phyloP scores from a whole-genome alignment of 2,888 invertebrate genomes.

The Lathronympha strigana region DNA sequence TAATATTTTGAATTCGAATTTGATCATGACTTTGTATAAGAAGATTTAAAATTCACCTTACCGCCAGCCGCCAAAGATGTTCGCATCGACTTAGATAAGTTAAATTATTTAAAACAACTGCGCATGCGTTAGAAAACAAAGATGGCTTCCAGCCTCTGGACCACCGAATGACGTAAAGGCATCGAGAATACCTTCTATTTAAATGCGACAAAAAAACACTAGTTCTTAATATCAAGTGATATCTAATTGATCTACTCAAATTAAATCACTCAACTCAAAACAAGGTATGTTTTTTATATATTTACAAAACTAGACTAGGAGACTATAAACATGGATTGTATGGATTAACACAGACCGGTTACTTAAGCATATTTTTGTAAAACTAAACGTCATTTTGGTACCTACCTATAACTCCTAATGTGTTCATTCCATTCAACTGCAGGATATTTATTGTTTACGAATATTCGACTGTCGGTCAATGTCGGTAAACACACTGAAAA shows the following conservation, averaged over 20 bases:
- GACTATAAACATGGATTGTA: background rate
- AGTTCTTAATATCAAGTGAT: no score
- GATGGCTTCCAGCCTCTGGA: conserved; percentile 55
- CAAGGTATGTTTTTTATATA: conserved; percentile 7
- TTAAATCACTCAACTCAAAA: no score
- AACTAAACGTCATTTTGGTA: background rate
- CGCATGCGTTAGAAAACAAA: conserved; percentile 54
- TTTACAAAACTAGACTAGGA: background rate
- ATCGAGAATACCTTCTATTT: background rate
- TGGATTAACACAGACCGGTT: conserved; percentile 1
- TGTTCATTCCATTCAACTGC: background rate
- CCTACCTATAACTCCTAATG: background rate
- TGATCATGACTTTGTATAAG: background rate
- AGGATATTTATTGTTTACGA: conserved; percentile 34
- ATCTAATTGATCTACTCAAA: no score
- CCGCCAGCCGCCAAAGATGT: background rate
- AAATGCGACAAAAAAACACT: background rate
- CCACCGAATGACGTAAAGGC: background rate
- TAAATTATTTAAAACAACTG: conserved; percentile 16
- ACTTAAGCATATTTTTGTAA: background rate
- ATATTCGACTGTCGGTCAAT: conserved; percentile 7
- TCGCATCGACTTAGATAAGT: background rate
- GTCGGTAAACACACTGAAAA: conserved; percentile 1
- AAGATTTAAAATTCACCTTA: background rate
- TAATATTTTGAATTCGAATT: no score